A percentile compares a stretch with the other conserved stretches of the same genome.
Evolutionary conservation across 2,113 vertebrate genomes (phyloP).

Genomic region (Passer montanus): DNA sequence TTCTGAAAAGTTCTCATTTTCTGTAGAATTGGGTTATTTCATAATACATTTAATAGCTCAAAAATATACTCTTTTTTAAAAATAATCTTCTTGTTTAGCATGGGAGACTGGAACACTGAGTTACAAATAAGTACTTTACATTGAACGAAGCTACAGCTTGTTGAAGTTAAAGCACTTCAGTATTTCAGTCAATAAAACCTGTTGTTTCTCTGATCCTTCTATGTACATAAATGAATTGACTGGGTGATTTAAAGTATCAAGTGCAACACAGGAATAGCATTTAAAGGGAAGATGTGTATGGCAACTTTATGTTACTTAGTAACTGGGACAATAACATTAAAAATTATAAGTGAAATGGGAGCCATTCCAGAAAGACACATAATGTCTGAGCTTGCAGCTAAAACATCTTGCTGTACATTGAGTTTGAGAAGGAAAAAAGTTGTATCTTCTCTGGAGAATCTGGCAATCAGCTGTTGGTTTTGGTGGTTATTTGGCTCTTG

Average conservation of each 20-base stretch:
- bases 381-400: neutral
- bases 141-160: neutral
- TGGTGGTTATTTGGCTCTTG: neutral
- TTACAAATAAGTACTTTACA: neutral
- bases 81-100: neutral
- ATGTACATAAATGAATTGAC: neutral
- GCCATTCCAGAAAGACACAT: neutral
- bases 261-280: neutral
- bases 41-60: neutral
- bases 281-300: neutral
- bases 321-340: constrained; percentile 19
- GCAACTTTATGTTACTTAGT: constrained; percentile 12
- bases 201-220: neutral
- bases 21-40: neutral
- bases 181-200: neutral
- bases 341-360: constrained; percentile 11
- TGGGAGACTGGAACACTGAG: neutral
- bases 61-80: neutral
- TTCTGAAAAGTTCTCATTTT: neutral
- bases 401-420: neutral
- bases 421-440: neutral
- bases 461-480: neutral
- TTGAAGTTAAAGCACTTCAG: neutral
- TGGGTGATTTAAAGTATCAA: neutral
- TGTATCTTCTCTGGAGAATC: neutral